A percentile compares a stretch with the other conserved stretches of the same genome.
phyloP scores from a whole-genome alignment of 2,113 vertebrate species.

The Otolemur garnettii region DNA sequence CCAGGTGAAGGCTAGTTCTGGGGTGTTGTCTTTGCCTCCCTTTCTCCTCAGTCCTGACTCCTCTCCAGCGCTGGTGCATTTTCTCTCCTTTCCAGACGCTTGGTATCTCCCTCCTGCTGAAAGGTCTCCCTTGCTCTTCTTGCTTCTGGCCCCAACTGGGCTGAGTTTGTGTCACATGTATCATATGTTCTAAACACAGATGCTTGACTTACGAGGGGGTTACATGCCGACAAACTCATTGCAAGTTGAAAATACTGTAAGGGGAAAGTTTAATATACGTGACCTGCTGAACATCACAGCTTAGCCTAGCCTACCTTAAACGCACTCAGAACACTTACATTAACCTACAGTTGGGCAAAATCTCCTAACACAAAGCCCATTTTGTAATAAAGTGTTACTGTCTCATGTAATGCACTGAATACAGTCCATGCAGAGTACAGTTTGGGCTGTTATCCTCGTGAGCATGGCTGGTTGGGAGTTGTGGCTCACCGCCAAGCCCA shows the following conservation, averaged over 20 bases:
- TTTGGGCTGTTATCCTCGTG: neutral
- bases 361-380: neutral
- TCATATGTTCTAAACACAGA: neutral
- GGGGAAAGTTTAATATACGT: neutral
- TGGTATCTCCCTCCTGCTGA: neutral
- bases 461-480: neutral
- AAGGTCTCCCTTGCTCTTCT: neutral
- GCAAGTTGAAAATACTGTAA: neutral
- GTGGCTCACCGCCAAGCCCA: neutral
- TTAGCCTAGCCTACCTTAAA: neutral
- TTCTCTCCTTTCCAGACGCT: neutral
- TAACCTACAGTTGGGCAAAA: neutral
- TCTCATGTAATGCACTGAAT: neutral
- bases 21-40: neutral
- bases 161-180: neutral
- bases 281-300: neutral
- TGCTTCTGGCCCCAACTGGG: neutral
- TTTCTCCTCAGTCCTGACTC: neutral
- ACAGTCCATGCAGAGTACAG: neutral
- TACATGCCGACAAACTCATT: neutral
- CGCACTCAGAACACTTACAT: neutral
- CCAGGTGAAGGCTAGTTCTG: neutral
- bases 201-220: neutral
- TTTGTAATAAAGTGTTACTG: neutral
- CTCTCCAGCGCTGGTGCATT: neutral